A percentile compares a stretch with the other conserved stretches of the same genome.
These are phyloP conservation scores for Champsocephalus esox DNA, from an alignment of 2,797 vertebrate species.

Conservation along the genomic window DNA sequence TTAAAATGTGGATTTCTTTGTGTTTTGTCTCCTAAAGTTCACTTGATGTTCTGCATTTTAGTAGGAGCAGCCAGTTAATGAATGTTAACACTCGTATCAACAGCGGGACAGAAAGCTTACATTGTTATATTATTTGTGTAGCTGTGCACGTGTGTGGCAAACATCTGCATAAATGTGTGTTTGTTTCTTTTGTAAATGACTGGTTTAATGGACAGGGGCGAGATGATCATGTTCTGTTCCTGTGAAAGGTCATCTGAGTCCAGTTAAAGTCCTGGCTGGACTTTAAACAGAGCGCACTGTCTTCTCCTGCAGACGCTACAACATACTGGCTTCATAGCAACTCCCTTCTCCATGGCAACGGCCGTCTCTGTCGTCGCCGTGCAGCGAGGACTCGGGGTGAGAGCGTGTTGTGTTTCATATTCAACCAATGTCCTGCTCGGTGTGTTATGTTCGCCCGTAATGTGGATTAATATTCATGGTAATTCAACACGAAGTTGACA, in stretches of 20 bases:
- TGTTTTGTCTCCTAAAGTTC: slow-evolving; percentile 29
- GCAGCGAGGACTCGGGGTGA: slow-evolving; percentile 57
- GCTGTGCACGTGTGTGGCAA: not conserved
- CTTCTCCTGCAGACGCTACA: slow-evolving; percentile 59
- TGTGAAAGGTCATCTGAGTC: slow-evolving; percentile 71
- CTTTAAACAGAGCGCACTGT: slow-evolving; percentile 76
- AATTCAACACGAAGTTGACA: slow-evolving; percentile 24
- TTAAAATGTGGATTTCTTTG: slow-evolving; percentile 21
- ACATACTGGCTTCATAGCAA: slow-evolving; percentile 83
- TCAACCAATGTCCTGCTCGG: slow-evolving; percentile 70
- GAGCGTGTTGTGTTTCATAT: slow-evolving; percentile 79
- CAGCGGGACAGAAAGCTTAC: not conserved
- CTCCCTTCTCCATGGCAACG: slow-evolving; percentile 83
- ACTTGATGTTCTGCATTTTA: slow-evolving; percentile 28
- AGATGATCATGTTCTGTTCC: slow-evolving; percentile 40
- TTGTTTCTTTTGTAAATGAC: slow-evolving; percentile 15
- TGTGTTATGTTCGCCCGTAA: slow-evolving; percentile 29
- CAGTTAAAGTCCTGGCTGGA: slow-evolving; percentile 65
- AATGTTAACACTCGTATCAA: not conserved
- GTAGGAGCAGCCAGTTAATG: slow-evolving; percentile 2
- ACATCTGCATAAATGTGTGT: not conserved
- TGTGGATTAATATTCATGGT: slow-evolving; percentile 67
- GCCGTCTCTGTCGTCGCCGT: slow-evolving; percentile 62
- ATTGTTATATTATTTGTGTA: slow-evolving; percentile 6
- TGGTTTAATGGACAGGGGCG: slow-evolving; percentile 3